phyloP scores from a whole-genome alignment of 2,113 vertebrate genomes.

The Rhinolophus ferrumequinum region DNA sequence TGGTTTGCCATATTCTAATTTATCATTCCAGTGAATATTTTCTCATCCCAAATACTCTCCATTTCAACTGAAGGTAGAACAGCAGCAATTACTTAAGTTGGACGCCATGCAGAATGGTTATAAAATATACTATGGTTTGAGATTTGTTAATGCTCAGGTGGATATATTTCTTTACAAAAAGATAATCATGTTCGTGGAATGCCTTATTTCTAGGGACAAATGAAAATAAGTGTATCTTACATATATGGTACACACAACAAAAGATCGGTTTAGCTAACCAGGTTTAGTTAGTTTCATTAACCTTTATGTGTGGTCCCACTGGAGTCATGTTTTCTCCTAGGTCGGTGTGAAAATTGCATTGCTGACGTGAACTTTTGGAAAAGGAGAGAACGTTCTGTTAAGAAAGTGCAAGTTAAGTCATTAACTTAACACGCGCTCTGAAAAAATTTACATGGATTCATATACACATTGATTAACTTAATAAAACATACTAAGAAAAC shows the following conservation, averaged over 20 bases:
- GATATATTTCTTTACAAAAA: background rate
- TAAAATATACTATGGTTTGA: background rate
- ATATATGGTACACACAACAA: background rate
- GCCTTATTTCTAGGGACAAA: background rate
- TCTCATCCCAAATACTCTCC: background rate
- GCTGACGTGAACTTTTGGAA: background rate
- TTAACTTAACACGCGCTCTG: background rate
- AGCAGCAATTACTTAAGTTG: background rate
- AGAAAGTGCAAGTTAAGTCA: conserved; percentile 14
- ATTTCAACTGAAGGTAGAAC: background rate
- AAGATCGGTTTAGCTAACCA: background rate
- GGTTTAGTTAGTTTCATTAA: background rate
- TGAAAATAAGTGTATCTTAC: background rate
- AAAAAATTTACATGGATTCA: conserved; percentile 17
- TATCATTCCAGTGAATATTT: background rate
- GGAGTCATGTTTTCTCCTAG: background rate
- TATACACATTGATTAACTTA: background rate
- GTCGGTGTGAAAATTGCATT: background rate
- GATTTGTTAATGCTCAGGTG: background rate
- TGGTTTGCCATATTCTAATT: background rate
- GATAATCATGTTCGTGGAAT: background rate
- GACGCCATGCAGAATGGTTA: background rate
- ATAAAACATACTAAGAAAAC: conserved; percentile 29
- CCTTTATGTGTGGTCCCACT: background rate
- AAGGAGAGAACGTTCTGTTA: background rate